phyloP scores from a whole-genome alignment of 2,797 vertebrate species.

The Esox masquinongy region DNA sequence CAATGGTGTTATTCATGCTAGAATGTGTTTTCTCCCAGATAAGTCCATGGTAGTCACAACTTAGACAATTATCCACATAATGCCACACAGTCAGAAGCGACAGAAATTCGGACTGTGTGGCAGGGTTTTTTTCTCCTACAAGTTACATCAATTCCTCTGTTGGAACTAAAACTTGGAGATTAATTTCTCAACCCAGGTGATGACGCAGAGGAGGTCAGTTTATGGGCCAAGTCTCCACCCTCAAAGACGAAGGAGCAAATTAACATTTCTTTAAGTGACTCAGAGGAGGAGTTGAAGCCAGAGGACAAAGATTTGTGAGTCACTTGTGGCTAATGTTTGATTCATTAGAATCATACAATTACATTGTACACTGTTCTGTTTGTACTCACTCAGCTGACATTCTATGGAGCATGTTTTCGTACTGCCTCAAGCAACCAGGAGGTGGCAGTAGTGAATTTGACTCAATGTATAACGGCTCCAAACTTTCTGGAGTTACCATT shows the following conservation, averaged over 20 bases:
- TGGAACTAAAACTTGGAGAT: background rate
- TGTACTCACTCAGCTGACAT: background rate
- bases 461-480: background rate
- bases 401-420: background rate
- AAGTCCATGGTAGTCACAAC: too few relatives aligned
- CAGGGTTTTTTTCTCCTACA: too few relatives aligned
- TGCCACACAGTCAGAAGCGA: too few relatives aligned
- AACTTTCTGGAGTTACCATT: too few relatives aligned
- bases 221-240: constrained; percentile 35
- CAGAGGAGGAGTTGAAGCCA: constrained; percentile 48
- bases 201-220: constrained; percentile 29
- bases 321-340: background rate
- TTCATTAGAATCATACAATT: background rate
- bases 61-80: too few relatives aligned
- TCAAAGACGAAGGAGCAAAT: constrained; percentile 50
- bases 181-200: constrained; percentile 34
- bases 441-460: background rate
- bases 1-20: too few relatives aligned
- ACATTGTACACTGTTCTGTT: background rate
- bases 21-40: too few relatives aligned
- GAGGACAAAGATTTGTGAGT: constrained; percentile 3
- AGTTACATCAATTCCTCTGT: background rate
- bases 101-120: too few relatives aligned
- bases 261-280: constrained; percentile 43
- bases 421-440: background rate